Base-by-base conservation (phyloP, 2,113 vertebrate genomes). In the Catagonus wagneri region DNA sequence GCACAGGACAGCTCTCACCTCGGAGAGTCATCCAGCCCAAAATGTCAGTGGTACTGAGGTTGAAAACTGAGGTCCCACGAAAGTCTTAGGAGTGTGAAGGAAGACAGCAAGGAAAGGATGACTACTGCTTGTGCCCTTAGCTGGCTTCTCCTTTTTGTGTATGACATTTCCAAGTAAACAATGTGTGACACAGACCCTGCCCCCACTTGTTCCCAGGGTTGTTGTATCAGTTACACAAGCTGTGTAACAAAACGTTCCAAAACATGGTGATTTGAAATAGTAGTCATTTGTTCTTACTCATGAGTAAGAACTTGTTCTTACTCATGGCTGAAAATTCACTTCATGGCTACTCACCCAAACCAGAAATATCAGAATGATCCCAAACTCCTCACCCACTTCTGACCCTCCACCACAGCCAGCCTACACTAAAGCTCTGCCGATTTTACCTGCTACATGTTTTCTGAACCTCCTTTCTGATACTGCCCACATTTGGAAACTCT, bases 1-100 rank as follows among this genome's bases (percentile, higher is more conserved):
- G 2, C 50, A 16, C 2, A 1, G 12, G 29, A 17, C 6, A 52
- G 27, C 27, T 20, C 9, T 7, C 17, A 2, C n/a, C 6, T 15
- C 54, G 16, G 29, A 23, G 32, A 23, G 14, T 63, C 11, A 39
- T 17, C 76, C 23, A 6, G 76, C 36, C 58, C 27, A 6, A 72
- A 17, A 6, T 36, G 13, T 36, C 63, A 68, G 92, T 7, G n/a
- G 29, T 2, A 7, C 63, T 36, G 19, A 25, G 36, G 27, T 3
- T 12, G 39, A 72, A 25, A 54, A 50, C 6, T 6, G 80, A 83
- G 63, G 63, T 58, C 32, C 78, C 60, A 34, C 29, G 29, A 2
- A 69, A n/a, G 78, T 34, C 56, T 58, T 10, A 16, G 34, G 34
- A 72, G 34, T 13, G 34, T 29, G 68, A 36, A 65, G 25, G n/a